These are phyloP conservation scores for Subacronicta megacephala DNA, from an alignment of 2,888 invertebrate genomes.

Conservation along the genomic window DNA sequence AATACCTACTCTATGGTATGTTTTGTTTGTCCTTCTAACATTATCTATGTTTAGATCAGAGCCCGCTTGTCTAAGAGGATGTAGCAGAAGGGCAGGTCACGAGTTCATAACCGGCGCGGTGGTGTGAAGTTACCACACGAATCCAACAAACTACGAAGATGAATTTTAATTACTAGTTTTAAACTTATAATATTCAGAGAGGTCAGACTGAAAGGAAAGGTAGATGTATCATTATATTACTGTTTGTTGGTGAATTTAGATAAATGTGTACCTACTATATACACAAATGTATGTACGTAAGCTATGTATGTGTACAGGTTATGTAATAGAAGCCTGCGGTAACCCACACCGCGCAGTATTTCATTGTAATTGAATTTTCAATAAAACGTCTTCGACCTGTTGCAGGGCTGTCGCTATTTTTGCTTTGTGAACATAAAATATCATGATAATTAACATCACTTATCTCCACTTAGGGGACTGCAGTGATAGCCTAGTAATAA, in stretches of 20 bases:
- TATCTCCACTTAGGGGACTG: too few relatives aligned
- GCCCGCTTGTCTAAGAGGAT: conserved; percentile 20
- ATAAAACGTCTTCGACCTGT: conserved; percentile 29
- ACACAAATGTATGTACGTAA: conserved; percentile 14
- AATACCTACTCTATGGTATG: too few relatives aligned
- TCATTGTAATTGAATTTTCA: conserved; percentile 59
- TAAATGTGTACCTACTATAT: conserved; percentile 2
- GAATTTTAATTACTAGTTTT: conserved; percentile 27
- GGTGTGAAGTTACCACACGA: conserved; percentile 25
- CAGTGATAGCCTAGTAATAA: too few relatives aligned
- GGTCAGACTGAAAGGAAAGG: conserved; percentile 21
- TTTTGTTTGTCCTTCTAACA: conserved; percentile 8
- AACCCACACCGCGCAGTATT: conserved; percentile 56
- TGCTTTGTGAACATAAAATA: too few relatives aligned
- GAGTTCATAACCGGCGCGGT: conserved; percentile 11
- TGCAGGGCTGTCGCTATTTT: too few relatives aligned
- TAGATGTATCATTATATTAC: conserved; percentile 14
- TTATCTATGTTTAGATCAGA: conserved; percentile 13
- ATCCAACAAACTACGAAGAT: conserved; percentile 5
- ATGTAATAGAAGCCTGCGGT: conserved; percentile 51
- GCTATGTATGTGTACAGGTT: conserved; percentile 44
- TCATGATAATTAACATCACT: too few relatives aligned
- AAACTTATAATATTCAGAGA: conserved; percentile 10
- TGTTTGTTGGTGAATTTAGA: conserved; percentile 7
- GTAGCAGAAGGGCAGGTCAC: conserved; percentile 33